Conservation (phyloP, 1,140 invertebrate species). For the Drosophila sproati region DNA sequence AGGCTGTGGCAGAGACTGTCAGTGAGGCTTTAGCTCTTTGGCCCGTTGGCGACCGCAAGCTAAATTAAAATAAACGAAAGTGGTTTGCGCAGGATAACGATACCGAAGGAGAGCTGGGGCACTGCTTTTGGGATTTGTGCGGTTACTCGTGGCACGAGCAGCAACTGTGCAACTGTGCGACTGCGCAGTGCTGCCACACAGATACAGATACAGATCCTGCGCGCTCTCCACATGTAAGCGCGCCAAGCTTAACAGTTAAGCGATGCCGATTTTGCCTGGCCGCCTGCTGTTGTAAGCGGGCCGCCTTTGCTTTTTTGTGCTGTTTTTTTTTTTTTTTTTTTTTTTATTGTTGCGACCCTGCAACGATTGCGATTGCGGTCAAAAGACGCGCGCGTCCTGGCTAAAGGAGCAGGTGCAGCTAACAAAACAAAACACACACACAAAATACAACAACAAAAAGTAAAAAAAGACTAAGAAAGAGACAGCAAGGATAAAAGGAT, state of each 20-base stretch:
- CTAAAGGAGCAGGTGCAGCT: slow-evolving; percentile 41
- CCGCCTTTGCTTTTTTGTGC: slow-evolving; percentile 50
- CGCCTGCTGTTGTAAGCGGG: slow-evolving; percentile 46
- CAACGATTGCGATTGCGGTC: slow-evolving; percentile 81
- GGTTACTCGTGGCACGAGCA: slow-evolving; percentile 1
- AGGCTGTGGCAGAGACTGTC: slow-evolving; percentile 40
- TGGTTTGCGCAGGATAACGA: slow-evolving; percentile 71
- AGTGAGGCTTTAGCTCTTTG: not conserved
- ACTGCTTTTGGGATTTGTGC: not conserved
- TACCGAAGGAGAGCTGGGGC: not conserved
- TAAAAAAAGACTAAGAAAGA: slow-evolving; percentile 19
- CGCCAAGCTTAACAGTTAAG: slow-evolving; percentile 71
- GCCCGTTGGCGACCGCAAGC: slow-evolving; percentile 57
- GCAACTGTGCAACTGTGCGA: slow-evolving; percentile 8
- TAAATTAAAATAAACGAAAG: slow-evolving; percentile 83
- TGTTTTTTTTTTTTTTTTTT: not conserved
- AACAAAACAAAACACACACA: slow-evolving; percentile 34
- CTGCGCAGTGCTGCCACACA: too few relatives aligned
- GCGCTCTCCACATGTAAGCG: slow-evolving; percentile 54
- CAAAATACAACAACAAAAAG: slow-evolving; percentile 14
- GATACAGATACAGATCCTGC: slow-evolving; percentile 12
- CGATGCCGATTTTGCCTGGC: slow-evolving; percentile 34
- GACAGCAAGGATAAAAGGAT: not conserved
- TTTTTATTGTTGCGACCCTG: slow-evolving; percentile 32
- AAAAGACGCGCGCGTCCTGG: slow-evolving; percentile 79